Conservation (phyloP, 2,888 invertebrate species). For the Nowickia ferox region DNA sequence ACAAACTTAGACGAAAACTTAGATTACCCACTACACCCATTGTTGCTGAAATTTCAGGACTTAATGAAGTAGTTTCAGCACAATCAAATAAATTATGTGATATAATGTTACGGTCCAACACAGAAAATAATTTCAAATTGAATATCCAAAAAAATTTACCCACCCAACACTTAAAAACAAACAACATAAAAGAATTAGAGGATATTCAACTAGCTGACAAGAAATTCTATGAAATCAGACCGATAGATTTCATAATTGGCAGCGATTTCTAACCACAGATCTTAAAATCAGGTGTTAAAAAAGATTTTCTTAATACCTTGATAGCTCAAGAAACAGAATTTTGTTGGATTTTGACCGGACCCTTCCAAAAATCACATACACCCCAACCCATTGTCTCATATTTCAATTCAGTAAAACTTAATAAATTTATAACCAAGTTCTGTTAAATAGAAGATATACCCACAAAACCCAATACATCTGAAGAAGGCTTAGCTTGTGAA, state of each 20-base stretch:
- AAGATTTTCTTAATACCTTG: neutral
- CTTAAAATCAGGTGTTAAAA: neutral
- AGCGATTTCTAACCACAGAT: slow-evolving; percentile 18
- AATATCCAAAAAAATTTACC: no score
- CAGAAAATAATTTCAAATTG: no score
- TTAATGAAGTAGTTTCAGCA: slow-evolving; percentile 25
- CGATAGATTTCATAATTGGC: slow-evolving; percentile 12
- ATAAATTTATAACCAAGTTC: neutral
- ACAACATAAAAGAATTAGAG: no score
- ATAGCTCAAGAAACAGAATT: slow-evolving; percentile 22
- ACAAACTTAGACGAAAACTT: no score
- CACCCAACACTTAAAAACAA: no score
- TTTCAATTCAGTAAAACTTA: neutral
- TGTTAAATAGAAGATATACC: slow-evolving; percentile 14
- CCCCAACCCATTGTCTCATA: neutral
- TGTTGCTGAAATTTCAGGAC: no score
- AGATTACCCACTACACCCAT: no score
- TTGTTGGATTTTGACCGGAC: slow-evolving; percentile 28
- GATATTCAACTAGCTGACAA: slow-evolving; percentile 17
- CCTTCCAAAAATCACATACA: no score
- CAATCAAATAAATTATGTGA: slow-evolving; percentile 6
- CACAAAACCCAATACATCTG: neutral
- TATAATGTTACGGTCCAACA: no score
- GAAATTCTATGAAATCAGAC: slow-evolving; percentile 7
- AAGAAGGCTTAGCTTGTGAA: neutral